Percentiles rank a stretch among this genome's conserved stretches.
Evolutionary conservation across 1,140 invertebrate genomes (phyloP).

Genomic region (Polyergus mexicanus): DNA sequence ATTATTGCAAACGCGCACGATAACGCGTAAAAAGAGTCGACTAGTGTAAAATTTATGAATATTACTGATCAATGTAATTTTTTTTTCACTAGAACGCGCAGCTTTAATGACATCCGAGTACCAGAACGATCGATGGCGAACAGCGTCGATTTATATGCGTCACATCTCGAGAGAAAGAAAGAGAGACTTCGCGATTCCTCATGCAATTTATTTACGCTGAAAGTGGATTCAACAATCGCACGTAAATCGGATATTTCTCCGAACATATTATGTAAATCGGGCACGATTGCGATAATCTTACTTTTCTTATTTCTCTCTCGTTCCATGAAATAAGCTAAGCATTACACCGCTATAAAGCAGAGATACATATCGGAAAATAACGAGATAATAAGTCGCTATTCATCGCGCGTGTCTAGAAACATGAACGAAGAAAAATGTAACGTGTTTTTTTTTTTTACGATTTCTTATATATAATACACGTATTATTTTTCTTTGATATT

Average conservation of each 20-base stretch:
- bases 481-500: background rate
- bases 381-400: background rate
- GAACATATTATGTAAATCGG: background rate
- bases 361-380: background rate
- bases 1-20: constrained; percentile 17
- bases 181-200: constrained; percentile 31
- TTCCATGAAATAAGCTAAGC: background rate
- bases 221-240: constrained; percentile 48
- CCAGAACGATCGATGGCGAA: background rate
- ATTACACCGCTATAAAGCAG: background rate
- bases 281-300: background rate
- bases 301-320: background rate
- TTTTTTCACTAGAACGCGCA: background rate
- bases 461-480: background rate
- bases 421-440: constrained; percentile 12
- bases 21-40: background rate
- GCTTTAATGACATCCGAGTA: constrained; percentile 7
- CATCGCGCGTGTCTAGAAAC: background rate
- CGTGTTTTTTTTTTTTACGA: background rate
- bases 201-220: constrained; percentile 42
- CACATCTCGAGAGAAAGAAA: constrained; percentile 8
- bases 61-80: background rate
- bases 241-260: constrained; percentile 53
- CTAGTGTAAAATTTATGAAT: background rate
- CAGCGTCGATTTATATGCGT: constrained; percentile 15